A percentile compares a stretch with the other conserved stretches of the same genome.
Conservation (phyloP, 2,888 invertebrate genomes). For the Drosophila vallismaia region DNA sequence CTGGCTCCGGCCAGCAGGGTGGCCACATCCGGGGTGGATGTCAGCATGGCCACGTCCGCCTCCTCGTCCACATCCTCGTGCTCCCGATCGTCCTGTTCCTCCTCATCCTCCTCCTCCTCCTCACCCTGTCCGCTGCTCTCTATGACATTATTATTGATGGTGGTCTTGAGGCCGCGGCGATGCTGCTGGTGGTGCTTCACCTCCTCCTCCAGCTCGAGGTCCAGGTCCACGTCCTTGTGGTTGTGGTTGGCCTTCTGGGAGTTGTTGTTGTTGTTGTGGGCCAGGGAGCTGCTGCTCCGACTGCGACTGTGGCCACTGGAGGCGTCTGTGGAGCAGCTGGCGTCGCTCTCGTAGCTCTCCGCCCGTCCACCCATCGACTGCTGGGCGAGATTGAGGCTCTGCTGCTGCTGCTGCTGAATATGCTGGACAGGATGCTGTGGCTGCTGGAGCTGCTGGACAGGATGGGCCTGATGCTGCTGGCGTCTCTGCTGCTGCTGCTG, state of each 20-base stretch:
- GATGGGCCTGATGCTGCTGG: constrained; percentile 19
- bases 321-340: constrained; percentile 85
- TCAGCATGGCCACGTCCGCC: constrained; percentile 52
- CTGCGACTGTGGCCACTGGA: constrained; percentile 83
- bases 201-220: constrained; percentile 71
- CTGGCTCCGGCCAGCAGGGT: constrained; percentile 56
- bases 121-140: constrained; percentile 13
- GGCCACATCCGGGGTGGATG: constrained; percentile 69
- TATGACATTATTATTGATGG: constrained; percentile 80
- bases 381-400: constrained; percentile 17
- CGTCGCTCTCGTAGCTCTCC: constrained; percentile 86
- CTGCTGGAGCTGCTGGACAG: constrained; percentile 12
- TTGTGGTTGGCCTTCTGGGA: constrained; percentile 79
- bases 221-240: constrained; percentile 65
- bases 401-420: constrained; percentile 15
- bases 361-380: constrained; percentile 41
- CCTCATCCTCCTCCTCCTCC: not conserved
- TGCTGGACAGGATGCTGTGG: not conserved
- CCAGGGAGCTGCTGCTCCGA: constrained; percentile 82
- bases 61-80: constrained; percentile 21
- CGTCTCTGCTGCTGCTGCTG: constrained; percentile 16
- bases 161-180: constrained; percentile 77
- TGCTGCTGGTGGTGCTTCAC: constrained; percentile 70
- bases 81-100: constrained; percentile 1
- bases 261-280: constrained; percentile 82